Evolutionary conservation across 2,888 invertebrate species (phyloP).

Genomic region (Mycogona germanica): DNA sequence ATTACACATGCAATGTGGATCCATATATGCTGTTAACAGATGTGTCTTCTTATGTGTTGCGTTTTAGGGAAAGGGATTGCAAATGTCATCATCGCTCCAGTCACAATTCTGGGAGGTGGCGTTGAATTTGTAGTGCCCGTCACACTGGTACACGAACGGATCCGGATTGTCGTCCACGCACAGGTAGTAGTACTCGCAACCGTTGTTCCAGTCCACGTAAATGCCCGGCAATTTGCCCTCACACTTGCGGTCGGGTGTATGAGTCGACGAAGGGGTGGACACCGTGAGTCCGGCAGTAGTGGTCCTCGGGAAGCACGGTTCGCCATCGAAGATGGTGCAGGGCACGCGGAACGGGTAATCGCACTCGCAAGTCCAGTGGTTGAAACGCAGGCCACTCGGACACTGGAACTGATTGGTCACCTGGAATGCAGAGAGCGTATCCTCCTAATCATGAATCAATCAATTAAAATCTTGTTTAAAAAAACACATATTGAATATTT

Average conservation of each 20-base stretch:
- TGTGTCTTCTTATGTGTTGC: too few relatives aligned
- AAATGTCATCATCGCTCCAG: conserved; percentile 1
- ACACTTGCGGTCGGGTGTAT: background rate
- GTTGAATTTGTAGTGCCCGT: background rate
- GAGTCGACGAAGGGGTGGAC: background rate
- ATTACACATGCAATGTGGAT: too few relatives aligned
- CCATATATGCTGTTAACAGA: too few relatives aligned
- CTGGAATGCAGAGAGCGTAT: too few relatives aligned
- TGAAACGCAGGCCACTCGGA: conserved; percentile 5
- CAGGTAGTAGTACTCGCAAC: background rate
- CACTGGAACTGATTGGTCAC: conserved; percentile 2
- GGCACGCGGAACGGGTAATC: background rate
- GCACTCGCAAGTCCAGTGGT: conserved; percentile 3
- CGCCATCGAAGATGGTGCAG: conserved; percentile 1
- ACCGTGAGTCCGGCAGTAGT: too few relatives aligned
- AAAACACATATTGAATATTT: too few relatives aligned
- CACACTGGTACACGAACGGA: conserved; percentile 4
- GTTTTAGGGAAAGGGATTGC: too few relatives aligned
- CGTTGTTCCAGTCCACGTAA: background rate
- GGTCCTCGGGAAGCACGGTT: background rate
- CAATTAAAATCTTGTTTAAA: too few relatives aligned
- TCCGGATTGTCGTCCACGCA: background rate
- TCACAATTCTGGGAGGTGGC: background rate
- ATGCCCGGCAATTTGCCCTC: background rate
- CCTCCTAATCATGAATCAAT: too few relatives aligned